A percentile compares a stretch with the other conserved stretches of the same genome.
Evolutionary conservation across 2,888 invertebrate genomes (phyloP).

Genomic region (Halictus ligatus): DNA sequence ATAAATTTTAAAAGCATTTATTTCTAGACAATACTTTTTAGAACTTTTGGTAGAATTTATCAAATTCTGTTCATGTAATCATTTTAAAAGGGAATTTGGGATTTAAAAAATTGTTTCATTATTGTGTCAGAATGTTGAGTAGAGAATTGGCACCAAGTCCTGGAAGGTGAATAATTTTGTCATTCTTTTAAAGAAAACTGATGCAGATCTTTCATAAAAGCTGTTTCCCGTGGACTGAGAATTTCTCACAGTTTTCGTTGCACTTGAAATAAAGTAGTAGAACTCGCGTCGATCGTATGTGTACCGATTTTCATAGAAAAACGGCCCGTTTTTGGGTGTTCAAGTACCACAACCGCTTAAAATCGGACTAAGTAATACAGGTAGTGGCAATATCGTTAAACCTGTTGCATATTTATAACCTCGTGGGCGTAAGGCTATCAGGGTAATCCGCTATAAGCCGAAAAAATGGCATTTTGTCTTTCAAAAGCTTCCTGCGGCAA

Average conservation of each 20-base stretch:
- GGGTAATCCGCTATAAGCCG: not conserved
- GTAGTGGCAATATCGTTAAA: not conserved
- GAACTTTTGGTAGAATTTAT: too few species aligned
- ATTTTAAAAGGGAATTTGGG: too few species aligned
- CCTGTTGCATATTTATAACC: slow-evolving; percentile 8
- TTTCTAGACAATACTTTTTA: too few species aligned
- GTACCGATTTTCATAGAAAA: not conserved
- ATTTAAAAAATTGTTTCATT: too few species aligned
- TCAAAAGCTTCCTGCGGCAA: not conserved
- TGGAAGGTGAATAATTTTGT: not conserved
- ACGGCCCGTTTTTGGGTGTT: not conserved
- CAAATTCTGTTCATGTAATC: too few species aligned
- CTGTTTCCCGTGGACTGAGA: too few species aligned
- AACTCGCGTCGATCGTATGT: not conserved
- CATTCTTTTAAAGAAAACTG: not conserved
- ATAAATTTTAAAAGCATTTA: too few species aligned
- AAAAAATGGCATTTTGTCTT: not conserved
- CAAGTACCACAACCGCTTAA: not conserved
- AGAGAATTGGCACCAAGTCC: not conserved
- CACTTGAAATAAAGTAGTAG: not conserved
- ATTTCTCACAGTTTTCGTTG: too few species aligned
- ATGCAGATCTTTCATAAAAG: too few species aligned
- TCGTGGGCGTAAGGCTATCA: not conserved
- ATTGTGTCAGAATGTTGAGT: too few species aligned
- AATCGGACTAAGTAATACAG: not conserved